Evolutionary conservation across 2,888 invertebrate species (phyloP).

Genomic region (Phragmatobia fuliginosa): DNA sequence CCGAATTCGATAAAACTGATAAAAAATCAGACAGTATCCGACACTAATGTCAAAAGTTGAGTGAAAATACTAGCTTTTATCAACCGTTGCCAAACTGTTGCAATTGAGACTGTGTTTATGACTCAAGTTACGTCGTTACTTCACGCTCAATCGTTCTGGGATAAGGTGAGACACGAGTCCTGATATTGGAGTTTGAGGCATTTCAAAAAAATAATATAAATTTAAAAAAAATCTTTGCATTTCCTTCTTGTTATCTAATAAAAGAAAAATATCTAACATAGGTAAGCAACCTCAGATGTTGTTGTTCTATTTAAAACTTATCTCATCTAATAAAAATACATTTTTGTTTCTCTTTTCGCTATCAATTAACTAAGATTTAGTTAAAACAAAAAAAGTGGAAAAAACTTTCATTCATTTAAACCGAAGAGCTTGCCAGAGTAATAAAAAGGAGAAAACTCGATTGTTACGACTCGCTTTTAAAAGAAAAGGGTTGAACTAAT

Average conservation of each 20-base stretch:
- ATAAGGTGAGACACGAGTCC: conserved; percentile 23
- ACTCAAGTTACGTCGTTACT: conserved; percentile 42
- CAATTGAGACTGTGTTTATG: conserved; percentile 50
- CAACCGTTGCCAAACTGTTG: conserved; percentile 47
- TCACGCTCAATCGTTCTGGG: conserved; percentile 34
- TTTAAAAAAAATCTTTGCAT: conserved; percentile 3
- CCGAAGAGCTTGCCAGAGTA: not conserved
- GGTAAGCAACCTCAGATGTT: not conserved
- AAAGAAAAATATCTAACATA: not conserved
- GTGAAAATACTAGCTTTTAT: conserved; percentile 45
- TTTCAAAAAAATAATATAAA: conserved; percentile 21
- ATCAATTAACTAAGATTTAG: not conserved
- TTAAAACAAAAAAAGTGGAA: not conserved
- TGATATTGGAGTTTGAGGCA: conserved; percentile 30
- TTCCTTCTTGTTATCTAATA: conserved; percentile 3
- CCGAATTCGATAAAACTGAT: not conserved
- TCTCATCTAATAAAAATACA: too few species aligned
- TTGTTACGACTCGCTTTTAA: conserved; percentile 37
- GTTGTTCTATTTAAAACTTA: too few species aligned
- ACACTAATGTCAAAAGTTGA: conserved; percentile 35
- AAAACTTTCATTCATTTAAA: not conserved
- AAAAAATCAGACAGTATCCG: conserved; percentile 21
- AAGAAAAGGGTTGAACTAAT: conserved; percentile 40
- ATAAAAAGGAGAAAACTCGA: conserved; percentile 32
- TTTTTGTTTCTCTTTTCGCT: not conserved